Percentiles rank a stretch among this genome's conserved stretches.
phyloP scores from a whole-genome alignment of 2,797 vertebrate species.

The Apogon hyalosoma region DNA sequence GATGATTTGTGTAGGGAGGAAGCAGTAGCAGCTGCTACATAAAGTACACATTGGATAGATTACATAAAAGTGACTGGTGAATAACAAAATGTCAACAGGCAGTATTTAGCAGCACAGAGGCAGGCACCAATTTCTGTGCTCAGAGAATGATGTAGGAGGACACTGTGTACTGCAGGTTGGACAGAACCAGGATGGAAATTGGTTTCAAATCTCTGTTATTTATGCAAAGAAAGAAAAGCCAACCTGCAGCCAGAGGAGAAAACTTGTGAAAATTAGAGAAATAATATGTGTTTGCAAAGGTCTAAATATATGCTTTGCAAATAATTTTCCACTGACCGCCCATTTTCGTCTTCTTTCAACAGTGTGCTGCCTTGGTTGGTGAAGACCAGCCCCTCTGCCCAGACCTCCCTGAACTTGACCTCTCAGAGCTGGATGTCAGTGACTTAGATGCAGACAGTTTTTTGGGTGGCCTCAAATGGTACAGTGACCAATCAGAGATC shows the following conservation, averaged over 20 bases:
- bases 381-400: slow-evolving; percentile 99
- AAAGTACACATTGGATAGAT: slow-evolving; percentile 72
- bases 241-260: slow-evolving; percentile 15
- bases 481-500: slow-evolving; percentile 99
- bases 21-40: slow-evolving; percentile 73
- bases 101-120: slow-evolving; percentile 78
- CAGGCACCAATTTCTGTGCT: slow-evolving; percentile 56
- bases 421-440: slow-evolving; percentile 98
- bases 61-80: slow-evolving; percentile 81
- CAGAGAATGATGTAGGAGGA: slow-evolving; percentile 20
- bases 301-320: slow-evolving; percentile 30
- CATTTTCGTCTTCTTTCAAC: slow-evolving; percentile 55
- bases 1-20: slow-evolving; percentile 63
- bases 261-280: slow-evolving; percentile 17
- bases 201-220: slow-evolving; percentile 25
- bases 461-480: slow-evolving; percentile 99
- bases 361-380: slow-evolving; percentile 99
- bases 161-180: slow-evolving; percentile 36
- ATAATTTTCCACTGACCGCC: slow-evolving; percentile 23
- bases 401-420: slow-evolving; percentile 98
- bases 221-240: slow-evolving; percentile 6
- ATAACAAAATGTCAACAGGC: slow-evolving; percentile 85
- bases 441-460: slow-evolving; percentile 98
- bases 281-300: not conserved
- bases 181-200: slow-evolving; percentile 31